Evolutionary conservation across 37 sponge, comb jelly and placozoan species (phyloP).

Genomic region (Beroe forskalii): DNA sequence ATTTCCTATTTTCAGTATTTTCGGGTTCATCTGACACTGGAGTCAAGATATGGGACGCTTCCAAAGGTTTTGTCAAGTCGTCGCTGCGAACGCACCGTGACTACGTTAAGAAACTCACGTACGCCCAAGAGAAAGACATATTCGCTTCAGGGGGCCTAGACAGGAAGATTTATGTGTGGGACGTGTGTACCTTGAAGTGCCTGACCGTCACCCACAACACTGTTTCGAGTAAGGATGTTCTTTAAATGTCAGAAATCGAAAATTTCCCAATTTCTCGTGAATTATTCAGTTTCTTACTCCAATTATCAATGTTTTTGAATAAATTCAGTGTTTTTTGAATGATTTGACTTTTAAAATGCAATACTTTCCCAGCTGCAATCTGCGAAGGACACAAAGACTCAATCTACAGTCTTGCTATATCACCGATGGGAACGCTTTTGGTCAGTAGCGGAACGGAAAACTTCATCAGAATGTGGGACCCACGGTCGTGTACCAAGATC

Average conservation of each 20-base stretch:
- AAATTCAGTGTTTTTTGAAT: too few relatives aligned
- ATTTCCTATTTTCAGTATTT: constrained; percentile 84
- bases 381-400: constrained; percentile 85
- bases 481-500: constrained; percentile 59
- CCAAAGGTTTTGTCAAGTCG: constrained; percentile 72
- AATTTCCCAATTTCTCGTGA: too few relatives aligned
- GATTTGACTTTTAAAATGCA: too few relatives aligned
- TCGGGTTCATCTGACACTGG: constrained; percentile 93
- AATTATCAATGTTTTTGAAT: too few relatives aligned
- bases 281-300: neutral
- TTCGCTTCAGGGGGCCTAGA: constrained; percentile 92
- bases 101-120: constrained; percentile 88
- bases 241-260: neutral
- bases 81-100: constrained; percentile 86
- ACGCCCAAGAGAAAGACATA: constrained; percentile 73
- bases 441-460: constrained; percentile 90
- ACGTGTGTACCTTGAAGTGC: constrained; percentile 76
- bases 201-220: constrained; percentile 82
- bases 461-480: constrained; percentile 87
- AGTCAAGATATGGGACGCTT: constrained; percentile 84
- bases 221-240: constrained; percentile 78
- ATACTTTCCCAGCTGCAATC: constrained; percentile 8
- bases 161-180: constrained; percentile 82
- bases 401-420: constrained; percentile 82
- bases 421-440: constrained; percentile 74